These are phyloP conservation scores for Notechis scutatus DNA, from an alignment of 2,113 vertebrate species.

Conservation along the genomic window DNA sequence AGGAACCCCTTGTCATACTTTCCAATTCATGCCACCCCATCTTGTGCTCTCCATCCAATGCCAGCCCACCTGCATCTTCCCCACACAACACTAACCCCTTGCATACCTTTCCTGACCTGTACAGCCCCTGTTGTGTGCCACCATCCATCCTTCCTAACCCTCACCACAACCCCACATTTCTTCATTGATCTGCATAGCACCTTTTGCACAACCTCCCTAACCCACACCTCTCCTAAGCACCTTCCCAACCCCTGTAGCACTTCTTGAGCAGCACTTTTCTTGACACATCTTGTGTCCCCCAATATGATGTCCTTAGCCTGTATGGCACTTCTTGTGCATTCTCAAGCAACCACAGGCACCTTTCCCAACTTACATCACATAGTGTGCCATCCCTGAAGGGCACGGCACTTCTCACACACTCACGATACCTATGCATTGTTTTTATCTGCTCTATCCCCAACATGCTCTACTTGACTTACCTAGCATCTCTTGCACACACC, in stretches of 20 bases:
- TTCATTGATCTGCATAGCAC: background rate
- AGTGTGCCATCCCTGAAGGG: too few relatives aligned
- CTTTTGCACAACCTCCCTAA: background rate
- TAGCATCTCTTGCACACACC: background rate
- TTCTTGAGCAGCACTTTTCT: background rate
- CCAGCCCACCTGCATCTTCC: background rate
- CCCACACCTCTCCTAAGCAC: background rate
- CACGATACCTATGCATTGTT: background rate
- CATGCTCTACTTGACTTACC: background rate
- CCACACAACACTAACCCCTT: background rate
- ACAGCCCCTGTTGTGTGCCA: background rate
- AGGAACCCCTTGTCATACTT: background rate
- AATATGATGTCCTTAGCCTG: background rate
- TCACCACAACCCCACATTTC: background rate
- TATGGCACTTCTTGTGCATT: too few relatives aligned
- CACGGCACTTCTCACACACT: background rate
- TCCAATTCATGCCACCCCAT: background rate
- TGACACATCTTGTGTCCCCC: background rate
- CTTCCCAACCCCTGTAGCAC: background rate
- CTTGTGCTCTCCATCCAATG: background rate
- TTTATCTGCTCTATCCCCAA: background rate
- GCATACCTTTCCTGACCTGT: background rate
- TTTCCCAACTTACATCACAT: too few relatives aligned
- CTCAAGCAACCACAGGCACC: too few relatives aligned
- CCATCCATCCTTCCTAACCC: background rate